Percentiles rank a stretch among this genome's conserved stretches.
phyloP scores from a whole-genome alignment of 2,113 vertebrate species.

The Chionomys nivalis region DNA sequence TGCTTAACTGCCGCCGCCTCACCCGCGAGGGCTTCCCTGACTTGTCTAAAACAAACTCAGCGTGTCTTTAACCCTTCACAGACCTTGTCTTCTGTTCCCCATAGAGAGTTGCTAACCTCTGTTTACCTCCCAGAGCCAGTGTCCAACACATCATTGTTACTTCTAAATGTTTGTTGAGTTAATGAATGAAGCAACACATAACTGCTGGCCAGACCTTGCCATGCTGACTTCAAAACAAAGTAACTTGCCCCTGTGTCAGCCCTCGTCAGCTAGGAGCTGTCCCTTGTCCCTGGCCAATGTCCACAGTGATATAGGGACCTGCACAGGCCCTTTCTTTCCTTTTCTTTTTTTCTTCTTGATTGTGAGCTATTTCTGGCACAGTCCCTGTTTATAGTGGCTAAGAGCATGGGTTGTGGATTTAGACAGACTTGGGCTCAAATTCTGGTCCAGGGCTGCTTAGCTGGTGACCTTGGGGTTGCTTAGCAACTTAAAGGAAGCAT shows the following conservation, averaged over 20 bases:
- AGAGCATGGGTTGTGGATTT: background rate
- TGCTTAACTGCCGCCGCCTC: background rate
- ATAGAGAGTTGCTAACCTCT: background rate
- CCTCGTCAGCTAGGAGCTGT: background rate
- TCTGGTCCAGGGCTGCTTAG: background rate
- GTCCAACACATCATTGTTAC: background rate
- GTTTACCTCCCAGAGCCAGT: background rate
- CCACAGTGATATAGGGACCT: background rate
- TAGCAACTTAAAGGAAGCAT: background rate
- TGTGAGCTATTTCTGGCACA: background rate
- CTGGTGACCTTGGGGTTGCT: background rate
- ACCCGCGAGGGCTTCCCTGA: background rate
- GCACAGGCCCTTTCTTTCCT: background rate
- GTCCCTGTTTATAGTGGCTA: background rate
- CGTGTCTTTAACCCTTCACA: background rate
- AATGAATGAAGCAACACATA: background rate
- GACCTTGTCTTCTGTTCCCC: background rate
- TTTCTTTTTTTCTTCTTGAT: background rate
- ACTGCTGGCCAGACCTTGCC: background rate
- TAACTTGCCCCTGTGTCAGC: background rate
- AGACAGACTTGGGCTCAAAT: background rate
- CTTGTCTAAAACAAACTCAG: background rate
- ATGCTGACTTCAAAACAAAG: constrained; percentile 8
- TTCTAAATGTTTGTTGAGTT: background rate
- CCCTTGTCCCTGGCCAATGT: background rate